A percentile compares a stretch with the other conserved stretches of the same genome.
Conservation (phyloP, 2,797 vertebrate genomes). For the Amniataba percoides region DNA sequence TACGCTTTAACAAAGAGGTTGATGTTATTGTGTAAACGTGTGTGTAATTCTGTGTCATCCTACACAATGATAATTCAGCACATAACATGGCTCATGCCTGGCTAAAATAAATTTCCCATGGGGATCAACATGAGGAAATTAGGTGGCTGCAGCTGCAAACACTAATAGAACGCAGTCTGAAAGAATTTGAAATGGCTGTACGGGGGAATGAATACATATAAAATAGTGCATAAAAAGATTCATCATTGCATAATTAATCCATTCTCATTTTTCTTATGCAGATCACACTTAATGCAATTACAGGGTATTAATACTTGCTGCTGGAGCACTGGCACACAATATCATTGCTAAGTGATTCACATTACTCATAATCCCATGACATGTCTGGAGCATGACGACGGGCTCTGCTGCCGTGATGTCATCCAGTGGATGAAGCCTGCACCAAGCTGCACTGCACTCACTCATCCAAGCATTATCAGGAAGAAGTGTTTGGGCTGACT, state of each 20-base stretch:
- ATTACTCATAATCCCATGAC: conserved; percentile 66
- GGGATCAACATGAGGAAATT: conserved; percentile 7
- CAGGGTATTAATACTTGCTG: conserved; percentile 52
- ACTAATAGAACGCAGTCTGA: background rate
- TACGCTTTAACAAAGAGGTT: conserved; percentile 12
- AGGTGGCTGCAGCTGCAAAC: conserved; percentile 28
- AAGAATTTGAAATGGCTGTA: conserved; percentile 2
- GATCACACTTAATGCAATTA: conserved; percentile 74
- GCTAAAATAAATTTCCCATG: conserved; percentile 30
- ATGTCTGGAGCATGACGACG: conserved; percentile 54
- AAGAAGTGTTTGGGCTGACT: background rate
- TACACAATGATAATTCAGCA: conserved; percentile 4
- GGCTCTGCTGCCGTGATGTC: conserved; percentile 55
- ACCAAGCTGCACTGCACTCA: background rate
- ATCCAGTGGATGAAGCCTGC: conserved; percentile 12
- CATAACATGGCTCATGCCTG: background rate
- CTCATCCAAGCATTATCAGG: background rate
- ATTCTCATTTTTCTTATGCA: conserved; percentile 52
- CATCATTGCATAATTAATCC: conserved; percentile 57
- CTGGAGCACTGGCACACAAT: conserved; percentile 37
- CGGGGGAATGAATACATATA: background rate
- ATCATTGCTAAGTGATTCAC: conserved; percentile 61
- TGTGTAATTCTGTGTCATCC: conserved; percentile 6
- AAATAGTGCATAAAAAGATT: conserved; percentile 26
- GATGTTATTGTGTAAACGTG: conserved; percentile 17